Evolutionary conservation across 2,888 invertebrate genomes (phyloP).

Genomic region (Selenia dentaria): DNA sequence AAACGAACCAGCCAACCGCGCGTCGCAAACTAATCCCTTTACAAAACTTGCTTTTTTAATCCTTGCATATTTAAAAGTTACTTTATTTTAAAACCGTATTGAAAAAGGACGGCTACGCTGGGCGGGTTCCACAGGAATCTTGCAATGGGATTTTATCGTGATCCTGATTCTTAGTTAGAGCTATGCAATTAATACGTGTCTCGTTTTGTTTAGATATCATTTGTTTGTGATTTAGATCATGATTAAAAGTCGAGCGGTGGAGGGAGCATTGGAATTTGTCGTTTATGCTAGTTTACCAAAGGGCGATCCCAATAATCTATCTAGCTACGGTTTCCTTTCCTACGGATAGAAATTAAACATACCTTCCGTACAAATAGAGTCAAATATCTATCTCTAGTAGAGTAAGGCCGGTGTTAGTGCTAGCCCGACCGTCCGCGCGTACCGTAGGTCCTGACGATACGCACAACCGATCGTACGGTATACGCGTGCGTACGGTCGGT

Average conservation of each 20-base stretch:
- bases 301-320: too few relatives aligned
- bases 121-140: constrained; percentile 29
- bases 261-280: constrained; percentile 8
- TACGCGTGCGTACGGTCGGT: too few relatives aligned
- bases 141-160: constrained; percentile 36
- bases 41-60: constrained; percentile 61
- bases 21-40: constrained; percentile 63
- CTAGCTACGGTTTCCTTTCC: too few relatives aligned
- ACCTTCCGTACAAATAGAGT: too few relatives aligned
- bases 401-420: too few relatives aligned
- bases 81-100: constrained; percentile 3
- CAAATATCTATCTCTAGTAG: too few relatives aligned
- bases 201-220: constrained; percentile 38
- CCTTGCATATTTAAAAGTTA: constrained; percentile 44
- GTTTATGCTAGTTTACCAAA: constrained; percentile 2
- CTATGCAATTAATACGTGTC: constrained; percentile 37
- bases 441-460: too few relatives aligned
- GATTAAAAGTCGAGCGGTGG: constrained; percentile 20
- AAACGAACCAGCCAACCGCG: constrained; percentile 59
- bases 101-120: constrained; percentile 17
- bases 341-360: too few relatives aligned
- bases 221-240: constrained; percentile 30
- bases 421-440: too few relatives aligned
- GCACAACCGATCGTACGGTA: too few relatives aligned
- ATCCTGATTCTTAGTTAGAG: constrained; percentile 33